A percentile compares a stretch with the other conserved stretches of the same genome.
These are phyloP conservation scores for Noctua comes DNA, from an alignment of 2,888 invertebrate species.

Conservation along the genomic window DNA sequence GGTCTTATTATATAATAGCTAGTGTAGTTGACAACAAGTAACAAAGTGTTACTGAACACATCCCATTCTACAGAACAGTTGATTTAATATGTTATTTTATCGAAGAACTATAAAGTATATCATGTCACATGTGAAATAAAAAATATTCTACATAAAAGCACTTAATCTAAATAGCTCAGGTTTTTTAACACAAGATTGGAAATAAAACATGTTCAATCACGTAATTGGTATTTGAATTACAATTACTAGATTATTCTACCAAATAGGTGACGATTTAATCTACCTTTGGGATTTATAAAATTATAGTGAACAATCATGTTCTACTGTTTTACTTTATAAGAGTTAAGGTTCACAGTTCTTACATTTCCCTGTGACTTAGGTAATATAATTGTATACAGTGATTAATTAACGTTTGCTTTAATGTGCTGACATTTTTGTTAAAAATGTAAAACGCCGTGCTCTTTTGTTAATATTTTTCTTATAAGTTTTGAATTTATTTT, in stretches of 20 bases:
- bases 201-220: constrained; percentile 51
- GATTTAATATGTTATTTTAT: constrained; percentile 45
- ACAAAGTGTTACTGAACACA: constrained; percentile 48
- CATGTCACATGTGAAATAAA: constrained; percentile 60
- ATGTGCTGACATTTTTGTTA: constrained; percentile 83
- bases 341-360: constrained; percentile 72
- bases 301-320: constrained; percentile 72
- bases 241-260: constrained; percentile 73
- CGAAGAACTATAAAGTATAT: constrained; percentile 48
- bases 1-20: constrained; percentile 66
- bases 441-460: constrained; percentile 86
- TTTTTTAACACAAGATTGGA: constrained; percentile 28
- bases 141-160: constrained; percentile 48
- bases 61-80: constrained; percentile 47
- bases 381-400: constrained; percentile 75
- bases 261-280: constrained; percentile 77
- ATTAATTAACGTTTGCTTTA: constrained; percentile 81
- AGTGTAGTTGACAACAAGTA: constrained; percentile 59
- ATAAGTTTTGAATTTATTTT: constrained; percentile 84
- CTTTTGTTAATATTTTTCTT: constrained; percentile 84
- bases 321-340: constrained; percentile 67
- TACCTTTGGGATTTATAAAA: constrained; percentile 69
- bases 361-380: constrained; percentile 73
- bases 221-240: constrained; percentile 70
- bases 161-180: constrained; percentile 42